Conservation (phyloP, 2,888 invertebrate species). For the Andrena fulva region DNA sequence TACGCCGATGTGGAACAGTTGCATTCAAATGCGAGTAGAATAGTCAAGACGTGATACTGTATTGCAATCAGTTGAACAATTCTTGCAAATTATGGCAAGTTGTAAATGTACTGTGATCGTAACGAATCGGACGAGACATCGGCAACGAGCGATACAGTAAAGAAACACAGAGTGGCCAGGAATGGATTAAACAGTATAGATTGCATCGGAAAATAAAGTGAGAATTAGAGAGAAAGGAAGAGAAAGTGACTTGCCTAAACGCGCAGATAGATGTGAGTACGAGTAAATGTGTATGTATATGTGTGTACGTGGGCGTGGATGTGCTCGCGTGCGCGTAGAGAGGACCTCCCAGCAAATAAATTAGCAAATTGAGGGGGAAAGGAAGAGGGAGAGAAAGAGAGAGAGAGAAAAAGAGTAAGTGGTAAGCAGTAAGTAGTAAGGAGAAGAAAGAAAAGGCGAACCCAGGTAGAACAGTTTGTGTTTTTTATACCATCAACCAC, state of each 20-base stretch:
- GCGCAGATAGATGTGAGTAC: conserved; percentile 39
- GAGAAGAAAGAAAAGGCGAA: too few species aligned
- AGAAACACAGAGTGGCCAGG: conserved; percentile 30
- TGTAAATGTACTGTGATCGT: neutral
- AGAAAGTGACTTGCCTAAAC: conserved; percentile 53
- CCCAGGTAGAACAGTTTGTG: too few species aligned
- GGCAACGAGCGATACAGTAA: conserved; percentile 9
- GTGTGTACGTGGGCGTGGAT: neutral
- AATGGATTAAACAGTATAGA: conserved; percentile 38
- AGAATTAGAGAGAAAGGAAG: conserved; percentile 56
- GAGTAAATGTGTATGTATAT: conserved; percentile 1
- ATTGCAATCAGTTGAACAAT: too few species aligned
- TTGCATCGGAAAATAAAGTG: conserved; percentile 22
- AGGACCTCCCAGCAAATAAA: conserved; percentile 24
- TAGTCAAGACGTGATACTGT: too few species aligned
- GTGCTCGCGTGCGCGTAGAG: neutral
- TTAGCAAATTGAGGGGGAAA: neutral
- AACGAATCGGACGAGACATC: neutral
- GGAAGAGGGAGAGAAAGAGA: neutral
- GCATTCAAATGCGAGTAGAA: too few species aligned
- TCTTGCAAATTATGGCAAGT: too few species aligned
- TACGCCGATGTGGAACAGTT: too few species aligned
- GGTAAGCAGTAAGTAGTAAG: too few species aligned
- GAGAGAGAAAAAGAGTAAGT: neutral
- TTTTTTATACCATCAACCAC: too few species aligned